Base-by-base conservation (phyloP, 1,140 invertebrate genomes). In the Drosophila bocqueti region DNA sequence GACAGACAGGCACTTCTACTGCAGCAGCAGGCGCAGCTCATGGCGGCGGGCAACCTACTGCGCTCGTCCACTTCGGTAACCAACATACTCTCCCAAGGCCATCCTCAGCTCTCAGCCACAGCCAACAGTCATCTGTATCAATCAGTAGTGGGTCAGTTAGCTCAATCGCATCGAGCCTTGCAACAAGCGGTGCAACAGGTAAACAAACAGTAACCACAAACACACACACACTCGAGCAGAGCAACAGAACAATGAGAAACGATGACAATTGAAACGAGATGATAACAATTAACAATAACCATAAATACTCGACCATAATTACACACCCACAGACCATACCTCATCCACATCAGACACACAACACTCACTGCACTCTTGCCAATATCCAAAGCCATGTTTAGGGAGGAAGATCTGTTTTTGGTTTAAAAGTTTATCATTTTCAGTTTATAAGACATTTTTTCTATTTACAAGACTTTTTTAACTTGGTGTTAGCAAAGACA, bases 1-100 rank as follows among this genome's bases (percentile, higher is more conserved):
- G 95, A 81, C 92, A 94, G 94, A 94, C 94, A 93, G 93, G 94
- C 94, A 93, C 93, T 94, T 64, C 93, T 93, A 94, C 94, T 93
- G 94, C 92, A 92, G 91, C 91, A 92, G 89, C 87, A 90, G 87
- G 91, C 92, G 87, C 91, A 92, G 82, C 85, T 91, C 83, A 83
- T 92, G 87, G 89, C 84, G 83, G 86, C 89, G 91, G 91, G 90
- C 92, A 92, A 86, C 83, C 91, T 92, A 57, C 91, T 91, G 76
- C 92, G 90, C 84, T 91, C 92, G 86, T 93, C 92, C 92, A 92
- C 87, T 93, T 93, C 92, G 91, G 92, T 93, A 93, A 92, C 92
- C 92, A 92, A 92, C 91, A 90, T 92, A 91, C 92, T 91, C 84
- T 93, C 92, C 87, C 92, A 92, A 93, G 92, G 91, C 92, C 92